Conservation (phyloP, 2,888 invertebrate genomes). For the Trachelus troglodyta region DNA sequence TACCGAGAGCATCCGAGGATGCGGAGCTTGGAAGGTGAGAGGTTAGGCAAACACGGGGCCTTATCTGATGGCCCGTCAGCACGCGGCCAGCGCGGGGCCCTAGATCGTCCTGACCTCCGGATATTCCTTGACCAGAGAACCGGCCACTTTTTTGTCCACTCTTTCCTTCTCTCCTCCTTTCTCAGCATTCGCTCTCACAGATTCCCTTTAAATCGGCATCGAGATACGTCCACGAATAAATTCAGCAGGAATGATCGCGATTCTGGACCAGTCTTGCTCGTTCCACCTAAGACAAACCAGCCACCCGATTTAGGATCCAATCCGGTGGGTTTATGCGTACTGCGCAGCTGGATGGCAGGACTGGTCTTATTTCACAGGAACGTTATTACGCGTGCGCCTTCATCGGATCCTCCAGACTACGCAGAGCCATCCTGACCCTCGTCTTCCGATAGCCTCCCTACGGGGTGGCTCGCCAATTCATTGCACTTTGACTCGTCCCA, state of each 20-base stretch:
- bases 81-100: conserved; percentile 29
- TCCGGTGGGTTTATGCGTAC: conserved; percentile 52
- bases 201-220: conserved; percentile 3
- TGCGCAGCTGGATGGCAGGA: conserved; percentile 49
- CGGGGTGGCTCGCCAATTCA: background rate
- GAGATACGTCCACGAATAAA: conserved; percentile 5
- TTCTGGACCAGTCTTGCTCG: background rate
- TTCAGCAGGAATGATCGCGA: conserved; percentile 1
- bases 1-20: conserved; percentile 39
- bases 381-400: conserved; percentile 13
- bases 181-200: background rate
- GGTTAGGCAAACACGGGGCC: conserved; percentile 63
- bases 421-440: no score
- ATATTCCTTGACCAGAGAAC: conserved; percentile 32
- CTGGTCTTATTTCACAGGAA: conserved; percentile 46
- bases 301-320: conserved; percentile 49
- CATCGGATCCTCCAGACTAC: background rate
- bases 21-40: conserved; percentile 57
- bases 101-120: conserved; percentile 35
- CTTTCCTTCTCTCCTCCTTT: background rate
- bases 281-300: background rate
- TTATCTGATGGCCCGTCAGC: conserved; percentile 65
- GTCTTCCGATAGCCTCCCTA: background rate
- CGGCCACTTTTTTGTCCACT: background rate
- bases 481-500: background rate